Conservation (phyloP, 2,888 invertebrate genomes). For the Drosophila neutralis region DNA sequence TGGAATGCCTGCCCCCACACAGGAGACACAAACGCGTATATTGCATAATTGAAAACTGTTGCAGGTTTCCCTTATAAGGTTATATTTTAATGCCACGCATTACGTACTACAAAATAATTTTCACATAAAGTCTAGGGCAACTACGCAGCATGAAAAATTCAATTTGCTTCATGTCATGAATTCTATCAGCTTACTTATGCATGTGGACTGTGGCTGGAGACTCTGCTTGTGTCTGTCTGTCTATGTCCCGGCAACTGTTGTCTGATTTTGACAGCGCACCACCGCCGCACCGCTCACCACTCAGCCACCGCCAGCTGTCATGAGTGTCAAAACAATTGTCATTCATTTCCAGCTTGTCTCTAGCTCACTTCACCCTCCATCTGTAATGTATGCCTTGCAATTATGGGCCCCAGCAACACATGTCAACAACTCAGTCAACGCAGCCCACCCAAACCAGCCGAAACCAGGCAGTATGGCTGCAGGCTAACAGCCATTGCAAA, state of each 20-base stretch:
- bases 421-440: conserved; percentile 57
- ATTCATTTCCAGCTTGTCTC: conserved; percentile 54
- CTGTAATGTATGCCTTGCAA: conserved; percentile 52
- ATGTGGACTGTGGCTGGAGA: conserved; percentile 4
- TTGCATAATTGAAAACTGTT: conserved; percentile 38
- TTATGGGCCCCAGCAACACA: conserved; percentile 69
- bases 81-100: conserved; percentile 30
- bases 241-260: conserved; percentile 22
- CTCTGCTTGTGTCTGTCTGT: neutral
- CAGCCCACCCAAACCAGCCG: conserved; percentile 7
- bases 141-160: conserved; percentile 49
- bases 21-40: neutral
- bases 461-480: neutral
- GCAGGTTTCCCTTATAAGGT: conserved; percentile 37
- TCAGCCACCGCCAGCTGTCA: conserved; percentile 32
- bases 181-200: conserved; percentile 31
- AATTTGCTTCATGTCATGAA: conserved; percentile 45
- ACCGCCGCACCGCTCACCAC: conserved; percentile 1
- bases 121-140: conserved; percentile 38
- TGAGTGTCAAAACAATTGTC: conserved; percentile 75
- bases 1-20: conserved; percentile 16
- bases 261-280: conserved; percentile 44
- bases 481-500: conserved; percentile 26
- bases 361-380: conserved; percentile 25
- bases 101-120: conserved; percentile 40